Evolutionary conservation across 2,888 invertebrate species (phyloP).

Genomic region (Melanostoma mellinum): DNA sequence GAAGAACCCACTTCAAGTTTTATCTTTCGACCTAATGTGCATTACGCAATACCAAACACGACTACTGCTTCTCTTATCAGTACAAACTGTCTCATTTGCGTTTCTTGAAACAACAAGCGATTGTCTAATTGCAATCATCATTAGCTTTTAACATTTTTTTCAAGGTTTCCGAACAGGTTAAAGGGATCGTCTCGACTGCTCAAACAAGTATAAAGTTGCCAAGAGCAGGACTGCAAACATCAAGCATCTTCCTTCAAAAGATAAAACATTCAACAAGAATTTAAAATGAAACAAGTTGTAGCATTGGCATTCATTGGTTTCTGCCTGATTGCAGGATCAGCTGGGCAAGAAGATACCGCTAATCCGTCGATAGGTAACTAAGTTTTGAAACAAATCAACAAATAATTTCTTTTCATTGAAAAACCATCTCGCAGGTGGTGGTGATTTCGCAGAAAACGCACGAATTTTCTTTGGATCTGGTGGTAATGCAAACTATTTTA

Average conservation of each 20-base stretch:
- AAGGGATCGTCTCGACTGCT: background rate
- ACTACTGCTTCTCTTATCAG: conserved; percentile 1
- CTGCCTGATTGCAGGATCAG: conserved; percentile 13
- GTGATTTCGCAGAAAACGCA: too few species aligned
- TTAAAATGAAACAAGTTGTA: conserved; percentile 40
- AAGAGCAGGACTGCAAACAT: too few species aligned
- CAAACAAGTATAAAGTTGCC: conserved; percentile 2
- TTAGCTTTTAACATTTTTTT: conserved; percentile 11
- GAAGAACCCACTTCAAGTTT: too few species aligned
- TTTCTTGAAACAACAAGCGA: conserved; percentile 11
- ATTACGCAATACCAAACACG: too few species aligned
- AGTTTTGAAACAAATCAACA: too few species aligned
- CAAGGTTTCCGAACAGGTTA: background rate
- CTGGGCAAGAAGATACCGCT: background rate
- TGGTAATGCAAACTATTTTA: too few species aligned
- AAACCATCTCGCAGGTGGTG: too few species aligned
- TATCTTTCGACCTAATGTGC: too few species aligned
- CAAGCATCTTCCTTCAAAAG: conserved; percentile 4
- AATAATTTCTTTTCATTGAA: background rate
- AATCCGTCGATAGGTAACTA: conserved; percentile 11
- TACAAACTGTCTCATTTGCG: conserved; percentile 22
- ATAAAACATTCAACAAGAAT: background rate
- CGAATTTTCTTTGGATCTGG: too few species aligned
- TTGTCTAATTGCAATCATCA: conserved; percentile 46
- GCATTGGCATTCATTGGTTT: conserved; percentile 7